phyloP scores from a whole-genome alignment of 2,113 vertebrate genomes.

The Heterotilapia buettikoferi region DNA sequence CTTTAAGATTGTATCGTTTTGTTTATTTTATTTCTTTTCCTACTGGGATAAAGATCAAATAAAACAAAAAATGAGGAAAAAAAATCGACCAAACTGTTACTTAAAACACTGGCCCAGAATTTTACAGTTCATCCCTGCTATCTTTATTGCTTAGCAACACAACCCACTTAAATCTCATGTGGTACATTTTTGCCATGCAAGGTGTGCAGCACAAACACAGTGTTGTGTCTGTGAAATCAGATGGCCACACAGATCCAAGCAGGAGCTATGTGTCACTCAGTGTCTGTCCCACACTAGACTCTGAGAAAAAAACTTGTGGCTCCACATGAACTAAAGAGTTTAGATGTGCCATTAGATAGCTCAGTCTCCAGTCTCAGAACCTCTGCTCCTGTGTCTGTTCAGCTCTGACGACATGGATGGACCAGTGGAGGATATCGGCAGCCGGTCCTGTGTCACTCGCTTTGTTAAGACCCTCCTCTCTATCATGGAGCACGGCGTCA shows the following conservation, averaged over 20 bases:
- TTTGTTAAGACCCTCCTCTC: constrained; percentile 95
- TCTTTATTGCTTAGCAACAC: background rate
- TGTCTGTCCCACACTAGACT: background rate
- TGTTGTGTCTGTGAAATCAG: background rate
- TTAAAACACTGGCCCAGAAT: background rate
- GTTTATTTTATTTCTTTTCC: background rate
- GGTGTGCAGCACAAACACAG: background rate
- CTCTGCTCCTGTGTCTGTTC: background rate
- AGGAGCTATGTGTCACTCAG: constrained; percentile 2
- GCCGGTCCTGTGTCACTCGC: constrained; percentile 94
- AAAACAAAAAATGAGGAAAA: accelerated
- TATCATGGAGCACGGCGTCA: constrained; percentile 99
- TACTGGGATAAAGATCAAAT: background rate
- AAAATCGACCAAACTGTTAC: accelerated
- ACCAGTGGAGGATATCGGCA: constrained; percentile 96
- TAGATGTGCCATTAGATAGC: accelerated
- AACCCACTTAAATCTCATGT: background rate
- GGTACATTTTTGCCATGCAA: background rate
- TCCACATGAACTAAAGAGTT: background rate
- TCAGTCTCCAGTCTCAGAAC: no score
- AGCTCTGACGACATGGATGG: constrained; percentile 98
- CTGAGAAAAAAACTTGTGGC: background rate
- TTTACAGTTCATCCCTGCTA: background rate
- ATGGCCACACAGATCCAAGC: background rate
- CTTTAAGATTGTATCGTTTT: accelerated